Evolutionary conservation across 1,140 invertebrate species (phyloP).

Genomic region (honey bee (Apis mellifera)): DNA sequence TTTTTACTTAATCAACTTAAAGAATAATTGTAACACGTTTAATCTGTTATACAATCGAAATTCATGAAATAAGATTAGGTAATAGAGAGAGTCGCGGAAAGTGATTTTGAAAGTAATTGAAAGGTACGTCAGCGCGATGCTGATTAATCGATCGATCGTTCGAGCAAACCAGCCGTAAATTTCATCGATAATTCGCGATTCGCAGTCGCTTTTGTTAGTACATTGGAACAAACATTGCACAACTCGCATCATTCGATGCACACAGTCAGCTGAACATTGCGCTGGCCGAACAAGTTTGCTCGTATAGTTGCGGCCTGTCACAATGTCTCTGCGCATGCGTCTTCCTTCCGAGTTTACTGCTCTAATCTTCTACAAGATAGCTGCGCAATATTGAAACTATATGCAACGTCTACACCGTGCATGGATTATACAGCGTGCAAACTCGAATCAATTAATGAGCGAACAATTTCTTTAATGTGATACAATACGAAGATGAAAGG

Average conservation of each 20-base stretch:
- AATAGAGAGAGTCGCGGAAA: background rate
- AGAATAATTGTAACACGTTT: background rate
- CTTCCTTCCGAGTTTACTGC: conserved; percentile 36
- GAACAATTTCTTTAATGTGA: background rate
- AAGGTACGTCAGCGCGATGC: too few species aligned
- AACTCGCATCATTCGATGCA: conserved; percentile 37
- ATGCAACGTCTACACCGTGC: background rate
- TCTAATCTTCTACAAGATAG: conserved; percentile 40
- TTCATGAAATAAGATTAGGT: background rate
- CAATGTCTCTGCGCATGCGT: conserved; percentile 3
- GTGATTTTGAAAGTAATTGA: background rate
- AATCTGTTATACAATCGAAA: background rate
- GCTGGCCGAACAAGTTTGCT: conserved; percentile 36
- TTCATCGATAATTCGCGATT: conserved; percentile 44
- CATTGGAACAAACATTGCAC: conserved; percentile 35
- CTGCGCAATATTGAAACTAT: conserved; percentile 25
- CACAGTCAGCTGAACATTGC: conserved; percentile 51
- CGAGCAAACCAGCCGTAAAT: conserved; percentile 36
- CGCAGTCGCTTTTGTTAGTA: background rate
- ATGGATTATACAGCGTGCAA: too few species aligned
- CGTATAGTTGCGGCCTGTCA: conserved; percentile 29
- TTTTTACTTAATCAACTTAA: too few species aligned
- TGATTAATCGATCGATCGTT: background rate
- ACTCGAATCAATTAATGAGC: background rate
- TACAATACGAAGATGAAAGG: too few species aligned